Conservation (phyloP, 2,797 vertebrate genomes). For the Anguilla megastoma region DNA sequence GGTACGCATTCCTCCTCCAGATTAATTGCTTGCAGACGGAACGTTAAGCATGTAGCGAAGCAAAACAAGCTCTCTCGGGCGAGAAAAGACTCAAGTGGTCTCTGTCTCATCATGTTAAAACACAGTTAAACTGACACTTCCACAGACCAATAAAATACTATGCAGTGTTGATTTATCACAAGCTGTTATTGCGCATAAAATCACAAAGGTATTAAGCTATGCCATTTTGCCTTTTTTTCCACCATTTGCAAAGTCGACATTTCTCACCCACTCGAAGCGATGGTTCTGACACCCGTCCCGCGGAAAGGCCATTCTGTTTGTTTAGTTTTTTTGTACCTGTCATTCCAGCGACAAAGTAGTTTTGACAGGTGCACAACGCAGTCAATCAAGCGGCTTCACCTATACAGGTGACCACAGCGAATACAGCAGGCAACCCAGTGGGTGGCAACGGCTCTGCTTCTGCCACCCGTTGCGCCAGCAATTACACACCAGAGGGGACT, state of each 20-base stretch:
- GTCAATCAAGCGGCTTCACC: neutral
- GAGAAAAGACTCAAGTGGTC: neutral
- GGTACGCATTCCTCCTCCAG: neutral
- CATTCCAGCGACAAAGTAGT: neutral
- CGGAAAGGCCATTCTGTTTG: neutral
- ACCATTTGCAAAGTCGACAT: neutral
- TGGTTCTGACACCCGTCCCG: neutral
- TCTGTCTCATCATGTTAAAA: neutral
- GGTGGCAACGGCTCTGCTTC: neutral
- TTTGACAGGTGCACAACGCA: neutral
- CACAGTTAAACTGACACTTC: neutral
- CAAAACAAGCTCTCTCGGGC: neutral
- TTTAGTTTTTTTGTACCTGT: neutral
- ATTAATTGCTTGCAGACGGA: neutral
- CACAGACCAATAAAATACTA: neutral
- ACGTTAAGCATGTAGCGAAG: neutral
- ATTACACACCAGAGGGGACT: neutral
- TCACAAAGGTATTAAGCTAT: neutral
- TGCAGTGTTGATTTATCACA: neutral
- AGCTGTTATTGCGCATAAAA: neutral
- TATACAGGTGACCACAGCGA: neutral
- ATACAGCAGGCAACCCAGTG: neutral
- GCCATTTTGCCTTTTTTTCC: neutral
- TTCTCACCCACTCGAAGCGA: neutral
- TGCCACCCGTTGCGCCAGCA: neutral